phyloP scores from a whole-genome alignment of 2,113 vertebrate species.

The Sander vitreus region DNA sequence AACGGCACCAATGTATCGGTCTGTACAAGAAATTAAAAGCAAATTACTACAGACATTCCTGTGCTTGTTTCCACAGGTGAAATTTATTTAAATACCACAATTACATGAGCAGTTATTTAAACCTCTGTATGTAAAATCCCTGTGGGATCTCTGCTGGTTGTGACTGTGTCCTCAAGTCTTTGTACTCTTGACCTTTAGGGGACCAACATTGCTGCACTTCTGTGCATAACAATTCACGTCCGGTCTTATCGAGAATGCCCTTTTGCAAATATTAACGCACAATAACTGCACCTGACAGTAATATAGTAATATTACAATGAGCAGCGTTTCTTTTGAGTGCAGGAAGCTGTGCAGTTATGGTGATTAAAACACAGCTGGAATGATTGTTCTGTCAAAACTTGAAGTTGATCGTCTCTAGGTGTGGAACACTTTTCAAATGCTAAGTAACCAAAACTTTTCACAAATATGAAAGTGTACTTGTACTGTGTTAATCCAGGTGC shows the following conservation, averaged over 20 bases:
- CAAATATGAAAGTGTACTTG: too few relatives aligned
- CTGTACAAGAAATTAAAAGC: background rate
- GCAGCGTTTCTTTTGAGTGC: background rate
- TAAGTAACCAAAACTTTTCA: background rate
- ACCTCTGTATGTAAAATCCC: background rate
- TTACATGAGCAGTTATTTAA: background rate
- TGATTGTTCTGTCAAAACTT: background rate
- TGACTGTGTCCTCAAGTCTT: background rate
- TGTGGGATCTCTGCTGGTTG: background rate
- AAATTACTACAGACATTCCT: background rate
- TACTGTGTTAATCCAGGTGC: too few relatives aligned
- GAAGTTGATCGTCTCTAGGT: background rate
- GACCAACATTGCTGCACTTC: background rate
- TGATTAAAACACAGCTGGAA: slow-evolving; percentile 2
- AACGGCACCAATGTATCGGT: background rate
- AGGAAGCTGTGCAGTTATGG: background rate
- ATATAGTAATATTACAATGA: background rate
- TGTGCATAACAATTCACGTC: background rate
- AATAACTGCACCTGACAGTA: background rate
- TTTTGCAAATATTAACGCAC: background rate
- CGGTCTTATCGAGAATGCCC: background rate
- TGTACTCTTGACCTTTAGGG: background rate
- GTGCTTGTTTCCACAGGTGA: background rate
- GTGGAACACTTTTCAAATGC: background rate
- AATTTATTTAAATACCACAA: background rate